These are phyloP conservation scores for Bombus picipes DNA, from an alignment of 1,140 invertebrate species.

Conservation along the genomic window DNA sequence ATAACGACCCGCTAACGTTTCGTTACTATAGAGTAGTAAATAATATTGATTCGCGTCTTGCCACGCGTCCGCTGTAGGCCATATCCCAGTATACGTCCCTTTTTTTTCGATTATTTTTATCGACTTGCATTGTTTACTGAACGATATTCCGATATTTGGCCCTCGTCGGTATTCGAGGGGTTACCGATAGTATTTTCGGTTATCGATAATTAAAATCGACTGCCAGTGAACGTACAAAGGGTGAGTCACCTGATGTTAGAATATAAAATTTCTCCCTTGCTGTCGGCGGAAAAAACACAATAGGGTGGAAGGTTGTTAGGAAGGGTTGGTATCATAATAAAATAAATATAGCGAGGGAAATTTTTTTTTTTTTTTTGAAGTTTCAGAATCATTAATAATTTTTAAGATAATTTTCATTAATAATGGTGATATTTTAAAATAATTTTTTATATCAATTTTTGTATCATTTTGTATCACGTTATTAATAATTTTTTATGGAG, in stretches of 20 bases:
- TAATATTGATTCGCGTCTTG: constrained; percentile 35
- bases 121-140: not conserved
- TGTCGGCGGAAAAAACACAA: not conserved
- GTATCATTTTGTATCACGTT: too few species aligned
- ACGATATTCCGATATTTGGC: not conserved
- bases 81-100: too few species aligned
- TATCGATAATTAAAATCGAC: not conserved
- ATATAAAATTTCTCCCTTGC: not conserved
- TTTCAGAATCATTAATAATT: too few species aligned
- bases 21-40: constrained; percentile 34
- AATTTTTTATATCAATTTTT: too few species aligned
- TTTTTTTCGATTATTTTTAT: not conserved
- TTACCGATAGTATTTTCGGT: constrained; percentile 5
- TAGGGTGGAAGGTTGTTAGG: too few species aligned
- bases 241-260: not conserved
- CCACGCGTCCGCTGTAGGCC: too few species aligned
- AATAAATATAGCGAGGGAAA: too few species aligned
- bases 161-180: not conserved
- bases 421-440: too few species aligned
- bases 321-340: too few species aligned
- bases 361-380: too few species aligned
- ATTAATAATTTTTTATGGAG: too few species aligned
- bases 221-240: not conserved
- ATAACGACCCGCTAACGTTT: constrained; percentile 32
- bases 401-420: too few species aligned